Conservation (phyloP, 2,113 vertebrate species). For the Rallus limicola region DNA sequence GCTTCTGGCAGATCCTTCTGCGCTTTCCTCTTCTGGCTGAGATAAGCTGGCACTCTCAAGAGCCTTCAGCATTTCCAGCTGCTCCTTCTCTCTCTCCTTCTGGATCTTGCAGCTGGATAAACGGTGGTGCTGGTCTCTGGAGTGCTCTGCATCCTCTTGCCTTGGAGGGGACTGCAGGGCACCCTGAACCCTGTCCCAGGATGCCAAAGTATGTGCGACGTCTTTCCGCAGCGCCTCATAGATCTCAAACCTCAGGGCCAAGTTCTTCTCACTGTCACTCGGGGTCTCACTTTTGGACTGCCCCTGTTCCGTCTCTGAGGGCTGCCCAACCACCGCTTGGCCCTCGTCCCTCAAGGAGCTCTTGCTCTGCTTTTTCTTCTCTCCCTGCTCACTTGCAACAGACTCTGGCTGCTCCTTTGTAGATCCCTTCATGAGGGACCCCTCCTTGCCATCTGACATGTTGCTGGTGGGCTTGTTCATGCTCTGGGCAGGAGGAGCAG, state of each 20-base stretch:
- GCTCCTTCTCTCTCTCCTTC: too few species aligned
- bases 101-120: too few species aligned
- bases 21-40: too few species aligned
- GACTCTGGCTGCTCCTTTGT: constrained; percentile 39
- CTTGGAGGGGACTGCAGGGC: background rate
- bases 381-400: constrained; percentile 51
- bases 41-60: background rate
- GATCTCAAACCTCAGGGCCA: constrained; percentile 74
- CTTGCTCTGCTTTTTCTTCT: constrained; percentile 51
- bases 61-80: constrained; percentile 49
- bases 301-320: background rate
- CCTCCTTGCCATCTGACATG: background rate
- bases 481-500: constrained; percentile 5
- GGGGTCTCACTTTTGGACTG: constrained; percentile 44
- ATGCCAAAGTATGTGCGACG: constrained; percentile 68
- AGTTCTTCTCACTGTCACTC: constrained; percentile 49
- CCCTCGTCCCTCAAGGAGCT: background rate
- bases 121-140: background rate
- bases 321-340: background rate
- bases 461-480: background rate
- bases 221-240: constrained; percentile 77
- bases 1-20: too few species aligned
- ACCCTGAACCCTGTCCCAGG: constrained; percentile 84
- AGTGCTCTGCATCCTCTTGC: constrained; percentile 40
- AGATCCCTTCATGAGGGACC: constrained; percentile 44